Evolutionary conservation across 2,888 invertebrate genomes (phyloP), one percentile per base, ranked within the genome.

Genomic region (Diarsia brunnea): DNA sequence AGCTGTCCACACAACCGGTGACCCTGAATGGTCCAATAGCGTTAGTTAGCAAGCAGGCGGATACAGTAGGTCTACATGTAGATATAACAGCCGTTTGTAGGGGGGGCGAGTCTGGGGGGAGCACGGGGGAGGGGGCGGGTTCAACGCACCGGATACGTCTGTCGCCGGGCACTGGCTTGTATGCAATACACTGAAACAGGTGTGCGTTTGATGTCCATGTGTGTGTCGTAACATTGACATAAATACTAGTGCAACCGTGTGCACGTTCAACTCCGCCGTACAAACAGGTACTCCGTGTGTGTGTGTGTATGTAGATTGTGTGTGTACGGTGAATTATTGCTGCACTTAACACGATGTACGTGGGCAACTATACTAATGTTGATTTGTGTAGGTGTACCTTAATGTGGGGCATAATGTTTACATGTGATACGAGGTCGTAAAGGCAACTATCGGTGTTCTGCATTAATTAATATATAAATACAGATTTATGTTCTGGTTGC

Each of bases 121-220:
- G 27, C 90, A 88, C 87, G 84, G 89, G 87, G 87, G 85, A 89
- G 89, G 91, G 93, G 91, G 91, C 88, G 91, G 92, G 96, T 94
- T 96, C 96, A 95, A 95, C 93, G 96, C 94, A 95, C 96, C 96
- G 96, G 96, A 96, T 94, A 95, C 94, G 94, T 94, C 93, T 94
- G 94, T 95, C 94, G 95, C 92, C 92, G 93, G 90, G 91, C 93
- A 88, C 89, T 89, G 87, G 90, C 89, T 88, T 90, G 91, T 91
- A 91, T 92, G 92, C 93, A 91, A 90, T 80, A 88, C 91, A 93
- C 87, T 88, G 89, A 92, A 89, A 90, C 93, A 94, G 94, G 95
- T 95, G 94, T 93, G 93, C 75, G 94, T 91, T 84, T 76, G 68
- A 53, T 85, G 55, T 81, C 73, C 31, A 79, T 91, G 90, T 93